These are phyloP conservation scores for Atrichornis clamosus DNA, from an alignment of 2,113 vertebrate genomes.

Conservation along the genomic window DNA sequence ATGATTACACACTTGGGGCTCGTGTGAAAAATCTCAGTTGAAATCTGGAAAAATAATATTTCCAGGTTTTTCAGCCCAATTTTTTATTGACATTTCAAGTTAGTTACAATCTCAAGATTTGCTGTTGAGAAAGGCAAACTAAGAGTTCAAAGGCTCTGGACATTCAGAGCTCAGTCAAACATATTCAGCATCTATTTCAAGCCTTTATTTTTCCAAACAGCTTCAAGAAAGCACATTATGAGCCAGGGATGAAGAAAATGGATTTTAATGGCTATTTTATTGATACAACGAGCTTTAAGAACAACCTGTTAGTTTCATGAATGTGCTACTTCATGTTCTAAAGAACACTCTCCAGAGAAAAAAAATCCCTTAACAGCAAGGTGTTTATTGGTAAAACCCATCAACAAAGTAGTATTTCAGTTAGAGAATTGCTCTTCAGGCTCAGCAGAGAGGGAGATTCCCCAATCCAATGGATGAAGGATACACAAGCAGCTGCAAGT, in stretches of 20 bases:
- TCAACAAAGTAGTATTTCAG: background rate
- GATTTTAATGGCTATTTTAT: background rate
- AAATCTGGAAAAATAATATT: background rate
- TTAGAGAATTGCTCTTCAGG: background rate
- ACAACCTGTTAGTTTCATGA: background rate
- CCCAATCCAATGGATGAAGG: background rate
- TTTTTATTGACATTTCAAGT: background rate
- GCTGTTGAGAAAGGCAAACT: background rate
- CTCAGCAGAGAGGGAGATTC: background rate
- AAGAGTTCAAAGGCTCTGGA: background rate
- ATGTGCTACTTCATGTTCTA: background rate
- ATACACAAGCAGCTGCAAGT: background rate
- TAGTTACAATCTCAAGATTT: background rate
- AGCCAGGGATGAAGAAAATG: background rate
- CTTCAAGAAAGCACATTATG: background rate
- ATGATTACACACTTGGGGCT: background rate
- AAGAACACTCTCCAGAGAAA: background rate
- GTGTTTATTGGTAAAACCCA: background rate
- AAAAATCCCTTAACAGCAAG: background rate
- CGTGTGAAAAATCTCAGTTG: background rate
- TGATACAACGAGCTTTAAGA: background rate
- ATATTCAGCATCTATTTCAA: background rate
- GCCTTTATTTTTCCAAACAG: background rate
- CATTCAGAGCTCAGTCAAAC: background rate
- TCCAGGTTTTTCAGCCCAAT: background rate